Base-by-base conservation (phyloP, 1,140 invertebrate species). In the Penaeus vannamei region DNA sequence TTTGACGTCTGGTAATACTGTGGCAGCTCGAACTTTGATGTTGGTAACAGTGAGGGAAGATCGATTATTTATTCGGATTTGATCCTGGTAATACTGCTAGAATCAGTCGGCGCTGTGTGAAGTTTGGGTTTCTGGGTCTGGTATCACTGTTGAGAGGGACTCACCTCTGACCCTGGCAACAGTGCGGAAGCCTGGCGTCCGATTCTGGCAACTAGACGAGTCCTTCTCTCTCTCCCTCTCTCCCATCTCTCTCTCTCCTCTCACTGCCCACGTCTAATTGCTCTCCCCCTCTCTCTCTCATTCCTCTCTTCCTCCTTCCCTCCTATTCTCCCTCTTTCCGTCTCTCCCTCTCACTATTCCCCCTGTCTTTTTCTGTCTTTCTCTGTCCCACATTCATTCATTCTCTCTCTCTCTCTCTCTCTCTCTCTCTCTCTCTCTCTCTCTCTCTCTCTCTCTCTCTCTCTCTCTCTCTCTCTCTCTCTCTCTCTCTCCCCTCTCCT, bases 401-500 rank as follows among this genome's bases (percentile, higher is more conserved):
- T 46, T 42, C 14, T 19, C 32, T 46, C 77, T 19, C 77, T 46
- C 36, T 22, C 77, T 46, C 36, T 22, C 77, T 46, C 10, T 22
- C 77, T 46, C 42, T 22, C 3, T 60, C 80, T n/a, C 46, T 12
- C 80, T 60, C 80, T n/a, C 23, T 10, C 80, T 60, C 80, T 60
- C 29, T n/a, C 23, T 26, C 46, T 59, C 0, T 59, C 46, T 82
- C 53, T 61, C 19, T 59, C 0, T 26, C 4, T 53, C 19, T 59
- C 8, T 61, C 59, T 61, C n/a, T 10, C 17, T 82, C 80, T 61
- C 46, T 59, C 5, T 59, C 20, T 82, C 5, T 20, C 3, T 82
- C 59, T 82, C 46, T 59, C 19, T 82, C 80, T 82, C 80, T 82
- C 46, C 60, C 80, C 60, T 46, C 60, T 46, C 60, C 80, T 82